A percentile compares a stretch with the other conserved stretches of the same genome.
Evolutionary conservation across 1,140 invertebrate genomes (phyloP).

Genomic region (Sitobion miscanthi): DNA sequence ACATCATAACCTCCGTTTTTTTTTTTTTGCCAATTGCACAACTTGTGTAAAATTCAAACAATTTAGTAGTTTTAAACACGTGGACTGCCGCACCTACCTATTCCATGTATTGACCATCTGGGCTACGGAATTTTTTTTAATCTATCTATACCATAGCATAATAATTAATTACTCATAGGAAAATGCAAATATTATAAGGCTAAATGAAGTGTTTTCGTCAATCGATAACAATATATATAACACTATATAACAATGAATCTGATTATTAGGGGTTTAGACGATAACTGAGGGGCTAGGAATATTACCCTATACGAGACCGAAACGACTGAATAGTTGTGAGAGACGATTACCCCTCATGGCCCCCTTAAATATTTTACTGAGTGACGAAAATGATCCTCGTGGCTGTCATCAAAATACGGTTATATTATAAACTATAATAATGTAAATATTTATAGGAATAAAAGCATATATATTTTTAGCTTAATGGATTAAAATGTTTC

Average conservation of each 20-base stretch:
- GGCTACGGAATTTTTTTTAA: background rate
- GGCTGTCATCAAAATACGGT: background rate
- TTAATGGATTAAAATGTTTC: background rate
- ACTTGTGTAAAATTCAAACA: background rate
- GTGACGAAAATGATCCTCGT: background rate
- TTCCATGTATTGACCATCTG: background rate
- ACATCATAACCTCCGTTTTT: background rate
- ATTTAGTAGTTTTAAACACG: background rate
- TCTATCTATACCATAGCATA: background rate
- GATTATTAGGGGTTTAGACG: too few relatives aligned
- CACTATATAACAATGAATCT: too few relatives aligned
- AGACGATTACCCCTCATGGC: background rate
- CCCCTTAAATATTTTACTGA: background rate
- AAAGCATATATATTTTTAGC: too few relatives aligned
- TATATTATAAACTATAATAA: background rate
- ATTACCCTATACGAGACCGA: too few relatives aligned
- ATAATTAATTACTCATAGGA: background rate
- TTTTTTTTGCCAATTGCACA: background rate
- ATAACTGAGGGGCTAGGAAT: too few relatives aligned
- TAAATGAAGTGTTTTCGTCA: too few relatives aligned
- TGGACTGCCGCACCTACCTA: background rate
- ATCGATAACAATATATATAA: too few relatives aligned
- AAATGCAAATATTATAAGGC: too few relatives aligned
- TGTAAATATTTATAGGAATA: too few relatives aligned
- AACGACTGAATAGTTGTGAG: too few relatives aligned